Evolutionary conservation across 2,888 invertebrate genomes (phyloP), one percentile per base, ranked within the genome.

Genomic region (Nowickia ferox): DNA sequence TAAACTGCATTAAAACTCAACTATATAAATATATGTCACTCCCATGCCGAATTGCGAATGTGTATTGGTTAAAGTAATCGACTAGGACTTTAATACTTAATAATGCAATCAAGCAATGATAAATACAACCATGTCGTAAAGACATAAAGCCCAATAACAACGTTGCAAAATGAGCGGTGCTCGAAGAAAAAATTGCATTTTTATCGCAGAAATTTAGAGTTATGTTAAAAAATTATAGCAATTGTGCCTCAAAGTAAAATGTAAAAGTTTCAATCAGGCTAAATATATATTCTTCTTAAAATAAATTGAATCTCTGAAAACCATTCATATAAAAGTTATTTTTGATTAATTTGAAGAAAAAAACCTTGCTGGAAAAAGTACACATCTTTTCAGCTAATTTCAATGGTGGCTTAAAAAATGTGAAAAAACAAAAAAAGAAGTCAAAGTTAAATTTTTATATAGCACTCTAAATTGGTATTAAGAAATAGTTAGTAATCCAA

Each of bases 151-250:
- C 15, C 66, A 79, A 78, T 83, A 83, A 86, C 83, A 83, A 86
- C 86, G 86, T 83, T 83, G 86, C 83, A 86, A 86, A 84, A 83
- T 86, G 86, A 86, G 86, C 86, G 82, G 83, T 74, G 72, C 82
- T 83, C 71, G 65, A 85, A 84, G 81, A 83, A 83, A 30, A 71
- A 82, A 83, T 79, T 86, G 79, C 86, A 86, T 71, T 86, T 84
- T 75, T 78, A 66, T 86, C 61, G 44, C 75, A 68, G 81, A 79
- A 65, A 84, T 46, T 83, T 84, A 46, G 63, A 83, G 51, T 57
- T 72, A 61, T 63, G 10, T 77, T 46, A 68, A 68, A 72, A 72
- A 72, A 22, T 57, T 19, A 63, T 53, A 65, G 66, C 71, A 74
- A 65, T 76, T 79, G 86, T 83, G 76, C 68, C 83, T 84, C 51